phyloP scores from a whole-genome alignment of 2,113 vertebrate species.

The Rhea americana region DNA sequence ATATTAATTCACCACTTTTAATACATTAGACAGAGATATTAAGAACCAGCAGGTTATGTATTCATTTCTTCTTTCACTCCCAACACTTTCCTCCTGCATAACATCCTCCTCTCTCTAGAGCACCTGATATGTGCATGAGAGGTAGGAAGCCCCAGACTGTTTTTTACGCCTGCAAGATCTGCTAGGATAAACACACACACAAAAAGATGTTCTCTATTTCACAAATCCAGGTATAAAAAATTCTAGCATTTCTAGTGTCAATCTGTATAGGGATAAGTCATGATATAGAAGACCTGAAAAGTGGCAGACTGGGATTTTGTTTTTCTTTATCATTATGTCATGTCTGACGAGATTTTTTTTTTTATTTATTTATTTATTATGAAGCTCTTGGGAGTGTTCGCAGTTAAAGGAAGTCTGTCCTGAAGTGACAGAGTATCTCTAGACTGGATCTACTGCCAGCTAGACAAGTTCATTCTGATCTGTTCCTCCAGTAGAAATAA shows the following conservation, averaged over 20 bases:
- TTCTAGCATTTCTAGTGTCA: not conserved
- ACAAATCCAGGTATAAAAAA: not conserved
- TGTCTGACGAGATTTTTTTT: not conserved
- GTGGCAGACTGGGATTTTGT: not conserved
- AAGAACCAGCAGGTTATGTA: not conserved
- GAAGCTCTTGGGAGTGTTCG: not conserved
- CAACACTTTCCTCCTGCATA: not conserved
- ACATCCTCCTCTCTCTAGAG: not conserved
- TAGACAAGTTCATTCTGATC: not conserved
- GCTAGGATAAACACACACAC: not conserved
- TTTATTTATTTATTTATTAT: not conserved
- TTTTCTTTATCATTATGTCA: rapidly evolving
- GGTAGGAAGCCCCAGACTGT: not conserved
- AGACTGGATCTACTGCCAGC: not conserved
- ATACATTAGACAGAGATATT: not conserved
- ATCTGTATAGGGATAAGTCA: not conserved
- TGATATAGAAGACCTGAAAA: not conserved
- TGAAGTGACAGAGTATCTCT: not conserved
- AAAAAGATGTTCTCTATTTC: rapidly evolving
- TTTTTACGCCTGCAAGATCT: not conserved
- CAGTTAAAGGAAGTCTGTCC: not conserved
- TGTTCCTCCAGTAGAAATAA: not conserved
- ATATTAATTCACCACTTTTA: not conserved
- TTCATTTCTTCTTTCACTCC: not conserved
- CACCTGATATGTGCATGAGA: not conserved